Percentiles rank a stretch among this genome's conserved stretches.
phyloP scores from a whole-genome alignment of 1,140 invertebrate genomes.

The Campodea augens region DNA sequence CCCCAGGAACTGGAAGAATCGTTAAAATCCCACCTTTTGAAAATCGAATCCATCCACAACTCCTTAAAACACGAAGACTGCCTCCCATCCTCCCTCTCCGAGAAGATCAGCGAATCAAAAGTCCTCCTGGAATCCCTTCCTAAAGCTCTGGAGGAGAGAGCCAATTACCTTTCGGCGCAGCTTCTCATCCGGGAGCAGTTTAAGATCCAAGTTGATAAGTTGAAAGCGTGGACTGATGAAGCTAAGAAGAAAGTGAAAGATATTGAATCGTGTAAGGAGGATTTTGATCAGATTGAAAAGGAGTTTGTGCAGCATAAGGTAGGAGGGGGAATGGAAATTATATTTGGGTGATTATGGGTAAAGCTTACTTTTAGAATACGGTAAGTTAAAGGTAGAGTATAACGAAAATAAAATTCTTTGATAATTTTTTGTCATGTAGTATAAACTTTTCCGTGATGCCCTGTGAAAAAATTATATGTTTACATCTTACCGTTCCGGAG shows the following conservation, averaged over 20 bases:
- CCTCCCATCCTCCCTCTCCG: conserved; percentile 52
- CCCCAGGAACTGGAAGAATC: conserved; percentile 39
- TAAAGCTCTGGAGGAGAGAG: conserved; percentile 52
- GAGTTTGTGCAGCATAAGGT: conserved; percentile 71
- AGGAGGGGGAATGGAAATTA: conserved; percentile 11
- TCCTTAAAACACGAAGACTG: conserved; percentile 47
- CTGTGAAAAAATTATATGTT: too few species aligned
- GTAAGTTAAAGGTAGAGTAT: too few species aligned
- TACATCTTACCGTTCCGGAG: too few species aligned
- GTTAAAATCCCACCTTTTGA: conserved; percentile 47
- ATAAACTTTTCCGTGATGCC: too few species aligned
- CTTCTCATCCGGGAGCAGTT: conserved; percentile 56
- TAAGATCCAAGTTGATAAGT: conserved; percentile 44
- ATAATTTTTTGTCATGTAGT: too few species aligned
- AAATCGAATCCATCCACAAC: conserved; percentile 44
- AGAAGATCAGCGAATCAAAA: conserved; percentile 62
- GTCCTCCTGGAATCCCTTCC: conserved; percentile 55
- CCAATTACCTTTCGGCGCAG: conserved; percentile 58
- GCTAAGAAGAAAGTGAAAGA: conserved; percentile 55
- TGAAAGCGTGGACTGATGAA: conserved; percentile 67
- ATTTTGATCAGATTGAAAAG: conserved; percentile 62
- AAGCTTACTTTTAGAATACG: too few species aligned
- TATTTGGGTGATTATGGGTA: too few species aligned
- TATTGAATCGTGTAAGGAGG: conserved; percentile 52
- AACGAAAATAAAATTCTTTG: too few species aligned